Evolutionary conservation across 2,888 invertebrate genomes (phyloP).

Genomic region (Drosophila atripex): DNA sequence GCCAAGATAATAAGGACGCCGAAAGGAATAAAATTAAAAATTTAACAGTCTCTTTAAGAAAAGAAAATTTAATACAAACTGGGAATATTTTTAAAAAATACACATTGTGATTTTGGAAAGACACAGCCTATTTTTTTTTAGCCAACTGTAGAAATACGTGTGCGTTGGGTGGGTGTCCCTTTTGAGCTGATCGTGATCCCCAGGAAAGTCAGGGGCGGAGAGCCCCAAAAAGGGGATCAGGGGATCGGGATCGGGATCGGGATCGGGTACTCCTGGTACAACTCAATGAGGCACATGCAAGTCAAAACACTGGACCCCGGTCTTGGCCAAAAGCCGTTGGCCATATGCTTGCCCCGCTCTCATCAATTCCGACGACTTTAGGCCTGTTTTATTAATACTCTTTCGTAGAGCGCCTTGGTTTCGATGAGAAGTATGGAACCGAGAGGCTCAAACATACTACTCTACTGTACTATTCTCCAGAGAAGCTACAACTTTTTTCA

Average conservation of each 20-base stretch:
- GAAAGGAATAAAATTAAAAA: not conserved
- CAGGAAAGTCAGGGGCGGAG: not conserved
- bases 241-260: not conserved
- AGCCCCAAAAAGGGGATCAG: not conserved
- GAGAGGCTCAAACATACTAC: no score
- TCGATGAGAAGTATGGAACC: not conserved
- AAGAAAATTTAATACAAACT: not conserved
- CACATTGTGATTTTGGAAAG: not conserved
- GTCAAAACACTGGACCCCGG: slow-evolving; percentile 42
- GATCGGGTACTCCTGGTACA: slow-evolving; percentile 37
- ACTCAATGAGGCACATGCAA: slow-evolving; percentile 70
- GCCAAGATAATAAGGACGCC: not conserved
- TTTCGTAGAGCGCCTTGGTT: not conserved
- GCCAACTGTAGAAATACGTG: slow-evolving; percentile 7
- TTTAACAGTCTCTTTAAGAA: not conserved
- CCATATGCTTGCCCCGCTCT: slow-evolving; percentile 54
- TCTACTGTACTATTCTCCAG: no score
- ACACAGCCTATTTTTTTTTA: not conserved
- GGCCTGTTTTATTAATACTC: slow-evolving; percentile 14
- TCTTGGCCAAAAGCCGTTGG: slow-evolving; percentile 33
- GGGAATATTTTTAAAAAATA: no score
- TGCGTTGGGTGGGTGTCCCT: slow-evolving; percentile 47
- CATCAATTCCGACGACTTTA: slow-evolving; percentile 30
- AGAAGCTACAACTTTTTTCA: no score
- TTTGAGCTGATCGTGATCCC: slow-evolving; percentile 21